phyloP scores from a whole-genome alignment of 2,797 vertebrate species.

The Decapterus maruadsi region DNA sequence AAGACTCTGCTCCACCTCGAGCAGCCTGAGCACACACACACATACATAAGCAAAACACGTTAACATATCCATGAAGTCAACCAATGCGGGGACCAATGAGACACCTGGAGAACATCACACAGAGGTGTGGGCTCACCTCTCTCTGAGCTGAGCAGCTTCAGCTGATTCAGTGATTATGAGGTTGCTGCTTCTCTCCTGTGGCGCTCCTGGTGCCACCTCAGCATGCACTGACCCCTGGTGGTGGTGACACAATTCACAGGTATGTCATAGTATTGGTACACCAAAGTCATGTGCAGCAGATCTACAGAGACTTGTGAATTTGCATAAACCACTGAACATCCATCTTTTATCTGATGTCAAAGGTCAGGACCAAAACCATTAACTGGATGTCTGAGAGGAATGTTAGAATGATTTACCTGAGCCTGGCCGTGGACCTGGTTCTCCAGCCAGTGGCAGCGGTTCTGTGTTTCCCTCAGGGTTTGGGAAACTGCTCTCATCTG shows the following conservation, averaged over 20 bases:
- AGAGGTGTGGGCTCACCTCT: conserved; percentile 82
- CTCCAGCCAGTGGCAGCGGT: conserved; percentile 87
- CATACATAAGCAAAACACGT: background rate
- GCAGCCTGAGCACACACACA: conserved; percentile 82
- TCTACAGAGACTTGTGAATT: background rate
- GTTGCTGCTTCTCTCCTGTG: conserved; percentile 86
- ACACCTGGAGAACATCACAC: background rate
- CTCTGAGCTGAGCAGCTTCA: conserved; percentile 84
- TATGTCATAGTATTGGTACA: background rate
- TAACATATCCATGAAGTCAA: background rate
- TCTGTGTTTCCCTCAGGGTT: conserved; percentile 88
- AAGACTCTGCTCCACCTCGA: conserved; percentile 88
- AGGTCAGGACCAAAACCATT: background rate
- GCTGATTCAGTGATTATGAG: conserved; percentile 75
- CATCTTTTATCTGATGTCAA: background rate
- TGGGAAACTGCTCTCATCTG: conserved; percentile 89
- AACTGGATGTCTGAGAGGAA: no score
- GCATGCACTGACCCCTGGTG: conserved; percentile 81
- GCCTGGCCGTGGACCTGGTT: conserved; percentile 75
- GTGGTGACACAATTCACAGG: conserved; percentile 5
- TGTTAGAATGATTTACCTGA: conserved; percentile 79
- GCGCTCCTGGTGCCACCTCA: conserved; percentile 91
- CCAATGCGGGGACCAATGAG: no score
- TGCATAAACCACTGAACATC: background rate
- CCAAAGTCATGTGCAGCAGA: background rate